Evolutionary conservation across 2,888 invertebrate species (phyloP).

Genomic region (Nesidiocoris tenuis): DNA sequence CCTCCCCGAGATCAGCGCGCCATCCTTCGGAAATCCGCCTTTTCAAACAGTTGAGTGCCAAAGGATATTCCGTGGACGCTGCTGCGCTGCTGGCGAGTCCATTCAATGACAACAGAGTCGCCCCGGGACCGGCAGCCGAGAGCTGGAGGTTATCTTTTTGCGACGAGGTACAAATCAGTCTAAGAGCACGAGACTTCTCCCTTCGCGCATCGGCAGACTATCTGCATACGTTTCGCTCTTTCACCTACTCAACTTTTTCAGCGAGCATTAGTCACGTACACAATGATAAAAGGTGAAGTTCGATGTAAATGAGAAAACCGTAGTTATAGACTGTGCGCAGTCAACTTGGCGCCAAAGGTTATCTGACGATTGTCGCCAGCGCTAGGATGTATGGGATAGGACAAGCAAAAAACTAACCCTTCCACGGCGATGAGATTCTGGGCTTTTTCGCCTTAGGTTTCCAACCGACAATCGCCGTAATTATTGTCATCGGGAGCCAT

Average conservation of each 20-base stretch:
- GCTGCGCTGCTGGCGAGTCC: slow-evolving; percentile 24
- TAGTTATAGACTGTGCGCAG: too few relatives aligned
- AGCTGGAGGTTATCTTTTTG: slow-evolving; percentile 34
- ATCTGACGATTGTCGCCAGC: too few relatives aligned
- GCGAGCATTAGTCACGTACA: neutral
- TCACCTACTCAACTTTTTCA: neutral
- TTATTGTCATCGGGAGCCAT: too few relatives aligned
- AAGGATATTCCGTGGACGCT: neutral
- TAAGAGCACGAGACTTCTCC: slow-evolving; percentile 36
- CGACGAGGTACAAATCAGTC: slow-evolving; percentile 39
- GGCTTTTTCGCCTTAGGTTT: too few relatives aligned
- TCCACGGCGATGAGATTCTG: too few relatives aligned
- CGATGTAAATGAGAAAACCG: too few relatives aligned
- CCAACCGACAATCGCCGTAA: too few relatives aligned
- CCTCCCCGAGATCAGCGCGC: slow-evolving; percentile 1
- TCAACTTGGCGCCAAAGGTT: too few relatives aligned
- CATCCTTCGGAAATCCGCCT: neutral
- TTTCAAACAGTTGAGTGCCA: neutral
- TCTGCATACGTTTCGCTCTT: neutral
- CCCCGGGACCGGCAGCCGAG: neutral
- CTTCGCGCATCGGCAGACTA: neutral
- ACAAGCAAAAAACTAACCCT: too few relatives aligned
- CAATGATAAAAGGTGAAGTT: too few relatives aligned
- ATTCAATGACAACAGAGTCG: slow-evolving; percentile 28
- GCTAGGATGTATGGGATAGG: too few relatives aligned